Evolutionary conservation across 1,140 invertebrate genomes (phyloP).

Genomic region (Aphaenogaster ashmeadi): DNA sequence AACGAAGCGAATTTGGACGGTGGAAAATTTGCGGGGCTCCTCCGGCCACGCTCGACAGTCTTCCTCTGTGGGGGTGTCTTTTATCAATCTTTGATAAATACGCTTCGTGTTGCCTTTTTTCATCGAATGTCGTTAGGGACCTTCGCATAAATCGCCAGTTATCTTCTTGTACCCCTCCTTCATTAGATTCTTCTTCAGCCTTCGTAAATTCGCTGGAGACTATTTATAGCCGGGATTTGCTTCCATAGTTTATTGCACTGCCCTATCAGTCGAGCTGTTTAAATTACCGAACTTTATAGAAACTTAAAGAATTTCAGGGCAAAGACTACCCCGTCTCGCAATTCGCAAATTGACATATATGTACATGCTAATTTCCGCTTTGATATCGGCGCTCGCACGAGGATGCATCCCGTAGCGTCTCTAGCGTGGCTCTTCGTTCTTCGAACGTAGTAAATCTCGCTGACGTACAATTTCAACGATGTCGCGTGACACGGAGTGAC

Average conservation of each 20-base stretch:
- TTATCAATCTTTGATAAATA: conserved; percentile 46
- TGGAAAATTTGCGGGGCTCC: conserved; percentile 12
- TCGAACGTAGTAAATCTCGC: conserved; percentile 67
- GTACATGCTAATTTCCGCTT: conserved; percentile 17
- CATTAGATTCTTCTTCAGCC: conserved; percentile 17
- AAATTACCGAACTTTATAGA: background rate
- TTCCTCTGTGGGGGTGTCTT: background rate
- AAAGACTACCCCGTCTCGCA: background rate
- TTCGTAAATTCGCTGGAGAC: conserved; percentile 23
- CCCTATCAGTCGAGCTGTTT: background rate
- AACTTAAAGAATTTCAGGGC: background rate
- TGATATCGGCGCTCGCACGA: background rate
- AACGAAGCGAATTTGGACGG: conserved; percentile 35
- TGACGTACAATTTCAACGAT: conserved; percentile 73
- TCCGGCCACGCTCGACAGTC: background rate
- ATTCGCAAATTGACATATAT: conserved; percentile 30
- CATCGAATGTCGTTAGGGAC: background rate
- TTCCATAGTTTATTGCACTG: background rate
- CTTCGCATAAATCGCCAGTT: conserved; percentile 19
- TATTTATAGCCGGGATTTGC: conserved; percentile 16
- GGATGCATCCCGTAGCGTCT: background rate
- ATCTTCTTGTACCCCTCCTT: conserved; percentile 16
- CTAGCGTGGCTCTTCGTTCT: background rate
- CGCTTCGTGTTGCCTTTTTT: background rate
- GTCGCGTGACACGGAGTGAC: conserved; percentile 70